Base-by-base conservation (phyloP, 2,888 invertebrate species). In the Standfussiana lucernea region DNA sequence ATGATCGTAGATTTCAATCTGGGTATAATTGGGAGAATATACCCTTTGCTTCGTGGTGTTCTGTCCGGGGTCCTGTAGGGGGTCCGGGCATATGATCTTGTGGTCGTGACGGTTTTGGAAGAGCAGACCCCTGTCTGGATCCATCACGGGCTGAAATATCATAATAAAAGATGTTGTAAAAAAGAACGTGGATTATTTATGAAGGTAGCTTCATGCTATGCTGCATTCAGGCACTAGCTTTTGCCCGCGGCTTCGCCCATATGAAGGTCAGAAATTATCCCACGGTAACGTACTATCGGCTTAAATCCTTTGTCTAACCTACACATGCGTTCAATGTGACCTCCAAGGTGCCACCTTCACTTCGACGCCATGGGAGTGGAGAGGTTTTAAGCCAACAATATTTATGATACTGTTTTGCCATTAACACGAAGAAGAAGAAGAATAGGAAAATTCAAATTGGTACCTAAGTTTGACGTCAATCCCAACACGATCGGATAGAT, bases 51-150 rank as follows among this genome's bases (percentile, higher is more conserved):
- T 97, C 4, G 96, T 97, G 0, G 98, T 98, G 92, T 98, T 98
- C 84, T 97, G 97, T 0, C 98, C 98, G 0, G 98, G 98, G 0
- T 96, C 93, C 47, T 94, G 94, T 1, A 92, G 91, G 0, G 98
- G 98, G 91, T 98, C 98, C 0, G 98, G 98, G 88, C 97, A 97
- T 68, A 99, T 97, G 61, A 98, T 97, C 93, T 98, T 98, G 88
- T 98, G 97, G 91, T 99, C 99, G 84, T 98, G 97, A 72, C 98
- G 97, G 91, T 98, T 98, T 96, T 98, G 98, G 90, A 99, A 99
- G 53, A 98, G 93, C 42, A 99, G 92, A 0, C 98, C 98, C 79
- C 96, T 97, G 11, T 97, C 97, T n/a, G 98, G 97, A 91, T 98
- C 98, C 90, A 98, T 97, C 40, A 98, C 93, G 0, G 97, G 97